These are phyloP conservation scores for Drosophila prostipennis DNA, from an alignment of 2,888 invertebrate species.

Conservation along the genomic window DNA sequence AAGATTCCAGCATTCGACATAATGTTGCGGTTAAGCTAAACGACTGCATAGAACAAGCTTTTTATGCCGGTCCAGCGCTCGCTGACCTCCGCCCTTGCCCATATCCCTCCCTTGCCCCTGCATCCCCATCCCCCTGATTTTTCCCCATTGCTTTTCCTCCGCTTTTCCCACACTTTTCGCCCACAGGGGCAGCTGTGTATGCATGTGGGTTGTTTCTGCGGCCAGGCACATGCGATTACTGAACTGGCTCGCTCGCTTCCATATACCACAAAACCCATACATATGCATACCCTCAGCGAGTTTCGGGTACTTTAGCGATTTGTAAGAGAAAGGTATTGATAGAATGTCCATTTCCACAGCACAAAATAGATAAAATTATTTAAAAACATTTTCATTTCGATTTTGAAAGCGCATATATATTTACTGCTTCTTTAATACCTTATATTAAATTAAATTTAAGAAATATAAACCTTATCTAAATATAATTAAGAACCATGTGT, in stretches of 20 bases:
- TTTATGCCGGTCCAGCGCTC: constrained; percentile 61
- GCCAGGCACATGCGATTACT: constrained; percentile 67
- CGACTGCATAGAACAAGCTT: constrained; percentile 79
- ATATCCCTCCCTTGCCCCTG: not conserved
- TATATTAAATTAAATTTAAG: too few species aligned
- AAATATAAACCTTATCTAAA: too few species aligned
- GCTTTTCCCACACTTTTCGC: not conserved
- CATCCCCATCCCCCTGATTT: not conserved
- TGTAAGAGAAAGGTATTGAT: not conserved
- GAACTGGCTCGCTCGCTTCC: constrained; percentile 46
- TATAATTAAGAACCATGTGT: too few species aligned
- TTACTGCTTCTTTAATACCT: too few species aligned
- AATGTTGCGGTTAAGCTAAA: constrained; percentile 80
- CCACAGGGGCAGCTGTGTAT: constrained; percentile 36
- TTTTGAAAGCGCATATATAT: too few species aligned
- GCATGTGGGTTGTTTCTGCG: constrained; percentile 58
- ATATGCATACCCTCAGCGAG: constrained; percentile 23
- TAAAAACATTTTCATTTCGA: too few species aligned
- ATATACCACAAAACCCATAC: constrained; percentile 42
- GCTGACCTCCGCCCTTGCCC: constrained; percentile 22
- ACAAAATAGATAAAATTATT: too few species aligned
- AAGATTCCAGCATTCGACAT: constrained; percentile 78
- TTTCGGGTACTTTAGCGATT: not conserved
- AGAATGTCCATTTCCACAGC: not conserved
- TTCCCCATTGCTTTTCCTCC: not conserved